Base-by-base conservation (phyloP, 2,113 vertebrate species). In the Alligator mississippiensis region DNA sequence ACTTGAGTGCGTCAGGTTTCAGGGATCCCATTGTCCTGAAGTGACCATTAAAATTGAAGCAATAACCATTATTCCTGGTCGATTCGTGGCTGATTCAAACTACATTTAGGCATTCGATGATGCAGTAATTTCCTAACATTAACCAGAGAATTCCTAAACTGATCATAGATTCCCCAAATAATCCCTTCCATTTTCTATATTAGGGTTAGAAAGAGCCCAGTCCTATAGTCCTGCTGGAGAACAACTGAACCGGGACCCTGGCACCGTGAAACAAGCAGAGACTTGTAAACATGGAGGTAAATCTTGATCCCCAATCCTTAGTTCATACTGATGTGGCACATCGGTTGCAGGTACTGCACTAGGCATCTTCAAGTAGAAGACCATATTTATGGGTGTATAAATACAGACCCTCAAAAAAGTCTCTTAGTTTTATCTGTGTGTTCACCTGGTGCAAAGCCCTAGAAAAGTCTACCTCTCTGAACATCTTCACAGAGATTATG, bases 381-480 rank as follows among this genome's bases (percentile, higher is more conserved):
- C 34, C 70, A 15, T 13, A 24, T 74, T 22, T 2, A 4, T 1
- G 18, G n/a, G 54, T 30, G 30, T 61, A 11, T 3, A 13, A 57
- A 30, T 11, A 17, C 25, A 63, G 28, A 64, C 9, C 47, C 63
- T 62, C 54, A 14, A 28, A 21, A 70, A 64, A 64, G 47, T 3
- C 59, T 70, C 58, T 22, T 75, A 25, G 3, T n/a, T 72, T 84
- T 66, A n/a, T 28, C 30, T 58, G 7, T 2, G 0, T 19, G 25
- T 38, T 18, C 70, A 11, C 0, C 0, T 19, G 22, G 30, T 6
- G 21, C 34, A 22, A 12, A 11, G 17, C 22, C 74, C 13, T 2
- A 19, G 77, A 61, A 87, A 2, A 30, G 9, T 14, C 16, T 1
- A 0, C 1, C 55, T 8, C 64, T 59, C 0, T 0, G 87, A 70